phyloP scores from a whole-genome alignment of 2,797 vertebrate genomes.

The Tragopan temminckii region DNA sequence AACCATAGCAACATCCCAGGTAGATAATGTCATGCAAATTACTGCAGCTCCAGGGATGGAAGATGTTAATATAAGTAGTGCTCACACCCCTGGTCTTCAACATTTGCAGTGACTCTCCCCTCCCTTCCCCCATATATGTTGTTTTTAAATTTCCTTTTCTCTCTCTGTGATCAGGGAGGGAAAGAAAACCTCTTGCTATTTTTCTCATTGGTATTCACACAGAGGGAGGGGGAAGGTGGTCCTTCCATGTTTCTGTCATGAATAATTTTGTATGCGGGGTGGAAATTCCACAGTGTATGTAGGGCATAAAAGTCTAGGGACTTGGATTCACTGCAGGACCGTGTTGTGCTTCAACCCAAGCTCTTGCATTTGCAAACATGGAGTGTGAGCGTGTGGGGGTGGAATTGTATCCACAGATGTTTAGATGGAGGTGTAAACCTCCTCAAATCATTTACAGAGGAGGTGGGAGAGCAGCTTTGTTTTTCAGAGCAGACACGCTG shows the following conservation, averaged over 20 bases:
- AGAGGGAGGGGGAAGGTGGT: neutral
- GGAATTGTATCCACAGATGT: neutral
- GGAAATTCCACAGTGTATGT: conserved; percentile 65
- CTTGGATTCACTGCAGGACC: neutral
- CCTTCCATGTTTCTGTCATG: conserved; percentile 36
- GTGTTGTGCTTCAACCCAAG: neutral
- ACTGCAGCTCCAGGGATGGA: conserved; percentile 39
- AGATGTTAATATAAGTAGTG: conserved; percentile 47
- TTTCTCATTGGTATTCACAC: conserved; percentile 11
- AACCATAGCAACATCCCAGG: conserved; percentile 78
- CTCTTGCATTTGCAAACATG: neutral
- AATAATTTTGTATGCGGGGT: conserved; percentile 54
- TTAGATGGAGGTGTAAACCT: conserved; percentile 32
- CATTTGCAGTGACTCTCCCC: neutral
- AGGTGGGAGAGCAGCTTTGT: neutral
- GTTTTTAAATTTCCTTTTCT: conserved; percentile 48
- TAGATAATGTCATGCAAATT: conserved; percentile 64
- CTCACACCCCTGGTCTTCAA: conserved; percentile 13
- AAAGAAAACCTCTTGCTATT: conserved; percentile 23
- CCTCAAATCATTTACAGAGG: conserved; percentile 5
- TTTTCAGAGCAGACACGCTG: neutral
- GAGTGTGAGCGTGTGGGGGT: neutral
- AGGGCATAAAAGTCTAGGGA: conserved; percentile 58
- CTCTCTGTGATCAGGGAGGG: neutral
- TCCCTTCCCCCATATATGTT: neutral